These are phyloP conservation scores for Berghia stephanieae DNA, from an alignment of 1,140 invertebrate genomes.

Conservation along the genomic window DNA sequence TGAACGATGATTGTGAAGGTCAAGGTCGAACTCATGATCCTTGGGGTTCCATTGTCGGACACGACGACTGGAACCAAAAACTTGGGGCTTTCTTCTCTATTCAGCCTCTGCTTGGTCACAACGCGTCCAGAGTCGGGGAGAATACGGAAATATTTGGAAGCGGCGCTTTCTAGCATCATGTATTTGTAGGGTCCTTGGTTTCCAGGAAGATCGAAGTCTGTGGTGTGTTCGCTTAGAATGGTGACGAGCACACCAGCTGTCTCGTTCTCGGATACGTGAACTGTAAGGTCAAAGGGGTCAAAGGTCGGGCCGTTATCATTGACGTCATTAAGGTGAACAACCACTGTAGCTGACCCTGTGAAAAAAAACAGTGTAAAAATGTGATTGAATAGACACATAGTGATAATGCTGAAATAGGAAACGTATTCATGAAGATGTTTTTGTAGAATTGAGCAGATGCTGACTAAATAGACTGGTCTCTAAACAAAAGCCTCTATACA, in stretches of 20 bases:
- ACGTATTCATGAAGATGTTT: too few relatives aligned
- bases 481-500: too few relatives aligned
- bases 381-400: too few relatives aligned
- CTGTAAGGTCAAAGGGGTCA: conserved; percentile 79
- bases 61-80: conserved; percentile 82
- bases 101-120: conserved; percentile 80
- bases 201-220: conserved; percentile 88
- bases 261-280: conserved; percentile 88
- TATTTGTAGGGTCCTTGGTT: conserved; percentile 90
- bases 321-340: conserved; percentile 81
- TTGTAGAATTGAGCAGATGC: too few relatives aligned
- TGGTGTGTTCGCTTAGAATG: conserved; percentile 77
- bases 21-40: conserved; percentile 77
- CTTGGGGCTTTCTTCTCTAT: conserved; percentile 79
- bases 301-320: conserved; percentile 95
- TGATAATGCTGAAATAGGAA: too few relatives aligned
- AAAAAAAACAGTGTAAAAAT: conserved; percentile 27
- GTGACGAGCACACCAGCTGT: conserved; percentile 84
- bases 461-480: too few relatives aligned
- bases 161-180: conserved; percentile 79
- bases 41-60: conserved; percentile 85
- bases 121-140: conserved; percentile 83
- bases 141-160: conserved; percentile 76
- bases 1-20: conserved; percentile 83
- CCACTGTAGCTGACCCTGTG: conserved; percentile 80